A percentile compares a stretch with the other conserved stretches of the same genome.
These are phyloP conservation scores for Epicampocera succincta DNA, from an alignment of 2,888 invertebrate species.

Conservation along the genomic window DNA sequence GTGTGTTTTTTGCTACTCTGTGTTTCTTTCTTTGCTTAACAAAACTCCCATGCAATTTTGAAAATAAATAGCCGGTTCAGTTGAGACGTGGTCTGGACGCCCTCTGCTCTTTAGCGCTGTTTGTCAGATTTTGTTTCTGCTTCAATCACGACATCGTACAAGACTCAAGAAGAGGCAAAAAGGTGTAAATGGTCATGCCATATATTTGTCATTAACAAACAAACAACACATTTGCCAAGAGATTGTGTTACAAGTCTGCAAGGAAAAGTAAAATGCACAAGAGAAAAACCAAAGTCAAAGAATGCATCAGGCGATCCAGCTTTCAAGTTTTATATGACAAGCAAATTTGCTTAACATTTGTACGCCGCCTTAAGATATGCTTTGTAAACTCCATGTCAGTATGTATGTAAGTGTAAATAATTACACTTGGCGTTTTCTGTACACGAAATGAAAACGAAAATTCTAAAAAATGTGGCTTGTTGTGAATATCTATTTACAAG, in stretches of 20 bases:
- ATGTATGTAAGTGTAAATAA: too few species aligned
- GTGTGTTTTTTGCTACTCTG: background rate
- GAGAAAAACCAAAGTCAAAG: background rate
- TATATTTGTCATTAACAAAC: constrained; percentile 51
- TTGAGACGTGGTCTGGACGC: constrained; percentile 24
- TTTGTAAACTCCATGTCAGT: too few species aligned
- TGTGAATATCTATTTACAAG: too few species aligned
- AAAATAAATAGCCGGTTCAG: constrained; percentile 4
- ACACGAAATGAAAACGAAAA: too few species aligned
- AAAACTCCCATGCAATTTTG: constrained; percentile 46
- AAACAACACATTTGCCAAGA: constrained; percentile 26
- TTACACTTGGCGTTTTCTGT: too few species aligned
- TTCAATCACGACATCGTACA: constrained; percentile 13
- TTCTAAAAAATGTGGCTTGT: too few species aligned
- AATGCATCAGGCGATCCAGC: too few species aligned
- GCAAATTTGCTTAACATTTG: too few species aligned
- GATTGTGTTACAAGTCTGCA: constrained; percentile 13
- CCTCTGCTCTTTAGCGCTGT: constrained; percentile 29
- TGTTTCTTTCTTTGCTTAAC: constrained; percentile 1
- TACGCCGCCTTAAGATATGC: too few species aligned
- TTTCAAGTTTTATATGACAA: too few species aligned
- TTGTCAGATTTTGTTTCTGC: constrained; percentile 12
- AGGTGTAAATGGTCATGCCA: constrained; percentile 48
- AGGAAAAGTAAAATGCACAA: background rate
- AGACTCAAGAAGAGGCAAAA: constrained; percentile 7